Base-by-base conservation (phyloP, 2,888 invertebrate species). In the Tetrapedia diversipes region DNA sequence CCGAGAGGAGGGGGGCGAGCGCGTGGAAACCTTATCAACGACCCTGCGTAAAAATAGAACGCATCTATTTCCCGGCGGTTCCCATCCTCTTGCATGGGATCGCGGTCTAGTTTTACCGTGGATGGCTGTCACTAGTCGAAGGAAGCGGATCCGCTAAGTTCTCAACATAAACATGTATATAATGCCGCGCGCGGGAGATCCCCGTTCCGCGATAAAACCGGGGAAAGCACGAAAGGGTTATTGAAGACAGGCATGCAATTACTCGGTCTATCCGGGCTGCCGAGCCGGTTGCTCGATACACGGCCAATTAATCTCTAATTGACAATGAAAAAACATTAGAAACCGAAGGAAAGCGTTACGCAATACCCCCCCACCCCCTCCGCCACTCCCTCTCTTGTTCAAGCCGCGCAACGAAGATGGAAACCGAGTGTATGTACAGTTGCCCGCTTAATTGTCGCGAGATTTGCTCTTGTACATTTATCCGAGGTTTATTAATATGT, bases 101-200 rank as follows among this genome's bases (percentile, higher is more conserved):
- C 73, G n/a, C n/a, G 66, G 59, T 74, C 69, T 70, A 59, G 72
- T 77, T 70, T 61, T 34, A 41, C 51, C 59, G 53, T 8, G 74
- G 72, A 70, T 65, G 57, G 59, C 74, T 77, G 80, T 79, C 77
- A 70, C 73, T 72, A 61, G 53, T 32, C 72, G 74, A 51, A 83
- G 83, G 83, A 83, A 81, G 79, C 77, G 56, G 81, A 72, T 75
- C 81, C 81, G 83, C 74, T 75, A 77, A 81, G 75, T 83, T 83
- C 81, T 45, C 72, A 67, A 49, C 69, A 70, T 73, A 73, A 77
- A 72, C 72, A 77, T 75, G 54, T 54, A 64, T 49, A 56, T 16
- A n/a, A n/a, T n/a, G n/a, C n/a, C n/a, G n/a, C n/a, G n/a, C n/a
- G n/a, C 47, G 29, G 32, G 34, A 6, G 65, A 61, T 74, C 43